phyloP scores from a whole-genome alignment of 35 echinoderm and acorn worm species.

The Patiria miniata region DNA sequence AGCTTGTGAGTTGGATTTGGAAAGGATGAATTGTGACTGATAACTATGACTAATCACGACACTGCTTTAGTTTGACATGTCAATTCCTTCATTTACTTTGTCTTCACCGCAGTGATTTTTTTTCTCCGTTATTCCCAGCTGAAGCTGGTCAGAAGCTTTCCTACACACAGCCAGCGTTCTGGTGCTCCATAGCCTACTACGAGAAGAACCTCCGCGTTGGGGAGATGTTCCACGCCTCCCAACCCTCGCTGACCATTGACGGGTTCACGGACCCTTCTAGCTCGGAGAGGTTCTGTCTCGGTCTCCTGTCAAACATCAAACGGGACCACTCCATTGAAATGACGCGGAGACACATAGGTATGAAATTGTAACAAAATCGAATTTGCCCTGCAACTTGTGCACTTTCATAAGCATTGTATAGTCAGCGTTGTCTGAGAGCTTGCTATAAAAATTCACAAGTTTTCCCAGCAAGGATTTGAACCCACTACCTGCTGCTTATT shows the following conservation, averaged over 20 bases:
- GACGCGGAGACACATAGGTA: conserved; percentile 84
- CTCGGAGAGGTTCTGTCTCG: conserved; percentile 77
- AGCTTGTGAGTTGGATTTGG: too few species aligned
- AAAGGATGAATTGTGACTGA: too few species aligned
- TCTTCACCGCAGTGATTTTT: too few species aligned
- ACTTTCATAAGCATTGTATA: too few species aligned
- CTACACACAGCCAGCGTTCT: conserved; percentile 66
- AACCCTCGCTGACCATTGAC: conserved; percentile 78
- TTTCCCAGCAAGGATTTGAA: too few species aligned
- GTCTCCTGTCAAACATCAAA: conserved; percentile 75
- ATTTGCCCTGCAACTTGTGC: too few species aligned
- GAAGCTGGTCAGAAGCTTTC: conserved; percentile 36
- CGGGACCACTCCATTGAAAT: conserved; percentile 67
- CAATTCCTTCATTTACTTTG: too few species aligned
- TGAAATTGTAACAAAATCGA: not conserved
- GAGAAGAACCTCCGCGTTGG: conserved; percentile 78
- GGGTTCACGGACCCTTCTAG: conserved; percentile 83
- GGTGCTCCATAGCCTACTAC: conserved; percentile 81
- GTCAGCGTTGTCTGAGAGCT: too few species aligned
- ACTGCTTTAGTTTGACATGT: too few species aligned
- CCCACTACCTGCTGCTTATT: too few species aligned
- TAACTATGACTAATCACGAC: too few species aligned
- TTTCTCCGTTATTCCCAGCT: not conserved
- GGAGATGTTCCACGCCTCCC: conserved; percentile 76
- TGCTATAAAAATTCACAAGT: too few species aligned